phyloP scores from a whole-genome alignment of 2,113 vertebrate species.

The Cacatua alba region DNA sequence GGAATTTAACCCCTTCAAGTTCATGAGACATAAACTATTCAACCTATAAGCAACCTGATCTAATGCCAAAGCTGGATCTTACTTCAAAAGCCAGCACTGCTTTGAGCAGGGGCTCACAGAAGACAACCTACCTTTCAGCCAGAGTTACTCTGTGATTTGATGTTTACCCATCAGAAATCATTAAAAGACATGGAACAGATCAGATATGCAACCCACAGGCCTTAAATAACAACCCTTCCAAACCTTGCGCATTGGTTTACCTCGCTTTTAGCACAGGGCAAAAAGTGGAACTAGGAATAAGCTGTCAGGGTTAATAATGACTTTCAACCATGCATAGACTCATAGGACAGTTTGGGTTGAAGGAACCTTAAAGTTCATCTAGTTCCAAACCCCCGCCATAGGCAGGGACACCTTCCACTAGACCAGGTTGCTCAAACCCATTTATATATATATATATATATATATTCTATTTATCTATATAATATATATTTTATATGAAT shows the following conservation, averaged over 20 bases:
- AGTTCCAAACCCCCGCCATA: background rate
- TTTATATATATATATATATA: too few species aligned
- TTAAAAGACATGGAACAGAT: background rate
- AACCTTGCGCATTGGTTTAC: background rate
- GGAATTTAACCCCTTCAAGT: background rate
- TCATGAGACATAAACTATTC: background rate
- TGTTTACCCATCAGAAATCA: background rate
- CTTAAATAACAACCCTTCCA: background rate
- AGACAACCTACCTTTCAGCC: background rate
- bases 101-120: background rate
- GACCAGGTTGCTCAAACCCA: background rate
- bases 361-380: background rate
- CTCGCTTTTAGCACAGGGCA: background rate
- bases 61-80: background rate
- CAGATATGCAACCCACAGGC: background rate
- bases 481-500: background rate
- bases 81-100: background rate
- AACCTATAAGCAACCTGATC: background rate
- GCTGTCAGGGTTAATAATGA: background rate
- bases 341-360: background rate
- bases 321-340: background rate
- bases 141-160: background rate
- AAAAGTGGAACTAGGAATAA: background rate
- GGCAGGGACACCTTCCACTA: background rate
- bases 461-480: background rate